Evolutionary conservation across 2,113 vertebrate genomes (phyloP).

Genomic region (Alexandromys fortis): DNA sequence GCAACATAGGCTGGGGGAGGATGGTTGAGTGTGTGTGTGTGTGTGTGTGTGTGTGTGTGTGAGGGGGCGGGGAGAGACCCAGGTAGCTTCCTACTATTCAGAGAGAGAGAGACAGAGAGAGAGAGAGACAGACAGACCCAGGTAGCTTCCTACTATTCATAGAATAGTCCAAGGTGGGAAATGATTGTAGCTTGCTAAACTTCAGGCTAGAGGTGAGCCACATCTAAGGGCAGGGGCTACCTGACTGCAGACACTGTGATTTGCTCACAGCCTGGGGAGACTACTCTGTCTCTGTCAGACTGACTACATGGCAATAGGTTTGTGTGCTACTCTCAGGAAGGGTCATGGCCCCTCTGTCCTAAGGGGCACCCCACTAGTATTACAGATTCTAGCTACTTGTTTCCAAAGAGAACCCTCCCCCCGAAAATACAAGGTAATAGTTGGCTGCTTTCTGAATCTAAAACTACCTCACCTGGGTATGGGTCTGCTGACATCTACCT

Average conservation of each 20-base stretch:
- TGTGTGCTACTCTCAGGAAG: neutral
- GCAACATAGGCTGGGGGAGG: neutral
- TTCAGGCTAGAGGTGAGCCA: neutral
- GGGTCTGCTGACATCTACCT: neutral
- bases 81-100: too few species aligned
- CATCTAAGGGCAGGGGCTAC: neutral
- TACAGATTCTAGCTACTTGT: neutral
- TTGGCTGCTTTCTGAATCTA: neutral
- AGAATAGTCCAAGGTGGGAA: neutral
- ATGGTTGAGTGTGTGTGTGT: neutral
- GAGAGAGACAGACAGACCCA: too few species aligned
- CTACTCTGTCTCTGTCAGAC: neutral
- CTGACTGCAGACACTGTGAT: neutral
- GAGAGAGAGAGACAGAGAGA: too few species aligned
- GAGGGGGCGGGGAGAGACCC: neutral
- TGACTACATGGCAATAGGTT: neutral
- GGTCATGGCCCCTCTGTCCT: neutral
- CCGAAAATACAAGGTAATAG: neutral
- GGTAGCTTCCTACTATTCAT: neutral
- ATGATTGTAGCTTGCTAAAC: neutral
- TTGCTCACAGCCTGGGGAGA: neutral
- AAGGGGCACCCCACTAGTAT: too few species aligned
- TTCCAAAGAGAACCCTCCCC: neutral
- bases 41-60: neutral
- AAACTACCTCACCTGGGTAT: neutral